Base-by-base conservation (phyloP, 2,888 invertebrate species). In the Odontothrips loti region DNA sequence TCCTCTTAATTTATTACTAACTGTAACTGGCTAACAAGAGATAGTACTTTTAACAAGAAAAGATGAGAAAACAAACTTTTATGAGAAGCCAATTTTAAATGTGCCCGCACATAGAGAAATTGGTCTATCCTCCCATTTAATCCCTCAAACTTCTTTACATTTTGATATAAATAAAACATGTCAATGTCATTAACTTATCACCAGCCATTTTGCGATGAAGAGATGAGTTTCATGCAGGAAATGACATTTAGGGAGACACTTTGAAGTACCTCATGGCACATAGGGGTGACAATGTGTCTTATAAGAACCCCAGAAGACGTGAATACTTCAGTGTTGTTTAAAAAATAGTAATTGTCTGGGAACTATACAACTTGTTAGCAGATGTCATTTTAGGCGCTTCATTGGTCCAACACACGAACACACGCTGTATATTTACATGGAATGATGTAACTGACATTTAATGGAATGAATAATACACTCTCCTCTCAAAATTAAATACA, bases 221-320 rank as follows among this genome's bases (percentile, higher is more conserved):
- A 20, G 51, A 51, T 10, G 20, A 51, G 20, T 51, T 51, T 51
- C 51, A 20, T 51, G 51, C 12, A 51, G 12, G 51, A 51, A 51
- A 17, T 10, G 51, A 51, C 12, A 17, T 51, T 51, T 12, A 17
- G 15, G 12, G 51, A 51, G 20, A 20, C n/a, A 9, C 20, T n/a
- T 63, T 63, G 63, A 63, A n/a, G 23, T 68, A 68, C 68, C 68
- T 68, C 68, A 68, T 68, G 68, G 68, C 68, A 68, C 68, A 23
- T 68, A 11, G 20, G 23, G 68, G 68, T 23, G 23, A 11, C n/a
- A 23, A 23, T 68, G 4, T 1, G n/a, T 43, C 34, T 43, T 43
- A 43, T 43, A 43, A 43, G 34, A 43, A 43, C 34, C 34, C 34
- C 34, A 43, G 6, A 43, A 43, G 34, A 43, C 34, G 34, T 6